Conservation (phyloP, 1,140 invertebrate species). For the Atopsyche davidsoni region DNA sequence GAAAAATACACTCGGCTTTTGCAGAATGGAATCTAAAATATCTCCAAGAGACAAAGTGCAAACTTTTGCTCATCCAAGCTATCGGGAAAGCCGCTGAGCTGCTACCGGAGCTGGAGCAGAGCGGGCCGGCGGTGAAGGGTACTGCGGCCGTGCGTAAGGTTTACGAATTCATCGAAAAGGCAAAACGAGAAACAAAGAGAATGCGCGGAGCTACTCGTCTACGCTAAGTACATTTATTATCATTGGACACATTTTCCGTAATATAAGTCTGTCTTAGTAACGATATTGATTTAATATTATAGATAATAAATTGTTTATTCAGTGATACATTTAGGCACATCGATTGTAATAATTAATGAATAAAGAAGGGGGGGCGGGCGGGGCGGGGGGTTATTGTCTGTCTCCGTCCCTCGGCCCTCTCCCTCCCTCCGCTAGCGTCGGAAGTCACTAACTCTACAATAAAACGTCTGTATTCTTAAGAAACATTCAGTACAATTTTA, state of each 20-base stretch:
- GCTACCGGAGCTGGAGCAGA: too few relatives aligned
- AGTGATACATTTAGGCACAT: conserved; percentile 52
- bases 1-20: too few relatives aligned
- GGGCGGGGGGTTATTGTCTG: too few relatives aligned
- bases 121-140: too few relatives aligned
- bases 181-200: conserved; percentile 18
- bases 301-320: conserved; percentile 30
- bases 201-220: conserved; percentile 13
- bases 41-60: too few relatives aligned
- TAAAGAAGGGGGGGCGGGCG: too few relatives aligned
- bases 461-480: conserved; percentile 26
- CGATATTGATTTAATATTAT: conserved; percentile 40
- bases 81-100: too few relatives aligned
- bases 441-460: conserved; percentile 23
- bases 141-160: too few relatives aligned
- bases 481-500: conserved; percentile 32
- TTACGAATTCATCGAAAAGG: conserved; percentile 9
- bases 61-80: too few relatives aligned
- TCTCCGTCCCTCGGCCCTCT: too few relatives aligned
- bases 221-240: conserved; percentile 24
- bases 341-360: conserved; percentile 48
- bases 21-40: too few relatives aligned
- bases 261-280: conserved; percentile 20
- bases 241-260: conserved; percentile 28
- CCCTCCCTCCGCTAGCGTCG: too few relatives aligned